These are phyloP conservation scores for Odontocerum albicorne DNA, from an alignment of 2,888 invertebrate genomes.

Conservation along the genomic window DNA sequence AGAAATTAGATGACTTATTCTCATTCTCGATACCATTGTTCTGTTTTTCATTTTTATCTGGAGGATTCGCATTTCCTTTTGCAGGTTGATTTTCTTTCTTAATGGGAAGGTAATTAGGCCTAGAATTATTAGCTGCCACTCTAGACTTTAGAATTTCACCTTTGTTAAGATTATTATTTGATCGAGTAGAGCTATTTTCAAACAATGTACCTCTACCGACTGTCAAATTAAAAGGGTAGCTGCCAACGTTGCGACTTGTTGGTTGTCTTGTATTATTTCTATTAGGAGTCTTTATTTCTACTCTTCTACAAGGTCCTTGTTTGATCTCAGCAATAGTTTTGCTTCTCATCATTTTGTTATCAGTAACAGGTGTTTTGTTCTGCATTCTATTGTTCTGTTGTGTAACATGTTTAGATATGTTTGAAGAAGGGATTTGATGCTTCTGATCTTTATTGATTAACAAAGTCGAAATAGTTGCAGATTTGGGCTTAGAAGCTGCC, in stretches of 20 bases:
- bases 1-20: constrained; percentile 6
- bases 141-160: constrained; percentile 21
- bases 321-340: constrained; percentile 55
- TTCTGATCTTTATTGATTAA: constrained; percentile 36
- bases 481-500: constrained; percentile 56
- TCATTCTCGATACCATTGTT: constrained; percentile 12
- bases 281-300: constrained; percentile 35
- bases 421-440: constrained; percentile 47
- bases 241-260: constrained; percentile 46
- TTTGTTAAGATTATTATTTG: constrained; percentile 41
- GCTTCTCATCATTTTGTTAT: constrained; percentile 51
- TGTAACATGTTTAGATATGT: no score
- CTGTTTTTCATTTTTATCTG: constrained; percentile 15
- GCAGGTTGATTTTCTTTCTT: constrained; percentile 23
- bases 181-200: constrained; percentile 44
- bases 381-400: constrained; percentile 41
- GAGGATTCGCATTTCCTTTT: neutral
- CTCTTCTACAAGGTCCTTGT: constrained; percentile 38
- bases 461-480: constrained; percentile 6
- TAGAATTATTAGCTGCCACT: constrained; percentile 6
- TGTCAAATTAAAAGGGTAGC: constrained; percentile 56
- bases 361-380: constrained; percentile 49
- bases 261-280: constrained; percentile 45
- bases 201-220: constrained; percentile 54
- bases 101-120: constrained; percentile 23